Evolutionary conservation across 2,113 vertebrate species (phyloP).

Genomic region (Ptilonorhynchus violaceus): DNA sequence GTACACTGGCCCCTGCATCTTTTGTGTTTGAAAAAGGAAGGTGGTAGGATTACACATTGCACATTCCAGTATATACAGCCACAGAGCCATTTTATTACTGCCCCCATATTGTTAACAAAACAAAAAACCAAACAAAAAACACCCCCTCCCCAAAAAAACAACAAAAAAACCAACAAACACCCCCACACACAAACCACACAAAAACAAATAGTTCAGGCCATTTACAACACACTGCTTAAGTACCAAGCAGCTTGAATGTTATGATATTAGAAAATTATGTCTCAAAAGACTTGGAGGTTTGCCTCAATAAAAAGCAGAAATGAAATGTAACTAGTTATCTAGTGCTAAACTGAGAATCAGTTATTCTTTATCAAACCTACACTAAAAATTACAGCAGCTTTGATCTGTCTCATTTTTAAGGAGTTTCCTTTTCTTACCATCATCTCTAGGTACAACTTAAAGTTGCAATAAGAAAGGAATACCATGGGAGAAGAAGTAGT

Average conservation of each 20-base stretch:
- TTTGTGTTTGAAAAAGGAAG: neutral
- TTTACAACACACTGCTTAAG: neutral
- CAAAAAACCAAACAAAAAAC: neutral
- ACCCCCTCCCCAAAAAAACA: neutral
- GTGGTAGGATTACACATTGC: neutral
- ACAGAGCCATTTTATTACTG: neutral
- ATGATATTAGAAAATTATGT: neutral
- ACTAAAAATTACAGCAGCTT: neutral
- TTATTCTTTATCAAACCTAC: neutral
- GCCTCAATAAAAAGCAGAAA: neutral
- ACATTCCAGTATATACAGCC: neutral
- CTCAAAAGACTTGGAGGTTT: neutral
- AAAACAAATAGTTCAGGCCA: neutral
- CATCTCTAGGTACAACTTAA: neutral
- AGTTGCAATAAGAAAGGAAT: neutral
- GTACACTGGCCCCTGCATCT: neutral
- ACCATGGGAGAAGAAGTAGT: neutral
- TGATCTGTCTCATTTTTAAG: neutral
- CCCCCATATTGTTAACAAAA: neutral
- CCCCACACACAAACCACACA: neutral
- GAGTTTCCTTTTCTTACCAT: neutral
- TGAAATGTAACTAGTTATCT: neutral
- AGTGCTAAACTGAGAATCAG: neutral
- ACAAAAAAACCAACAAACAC: neutral
- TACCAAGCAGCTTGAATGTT: neutral